phyloP scores from a whole-genome alignment of 2,797 vertebrate species.

The Manis pentadactyla region DNA sequence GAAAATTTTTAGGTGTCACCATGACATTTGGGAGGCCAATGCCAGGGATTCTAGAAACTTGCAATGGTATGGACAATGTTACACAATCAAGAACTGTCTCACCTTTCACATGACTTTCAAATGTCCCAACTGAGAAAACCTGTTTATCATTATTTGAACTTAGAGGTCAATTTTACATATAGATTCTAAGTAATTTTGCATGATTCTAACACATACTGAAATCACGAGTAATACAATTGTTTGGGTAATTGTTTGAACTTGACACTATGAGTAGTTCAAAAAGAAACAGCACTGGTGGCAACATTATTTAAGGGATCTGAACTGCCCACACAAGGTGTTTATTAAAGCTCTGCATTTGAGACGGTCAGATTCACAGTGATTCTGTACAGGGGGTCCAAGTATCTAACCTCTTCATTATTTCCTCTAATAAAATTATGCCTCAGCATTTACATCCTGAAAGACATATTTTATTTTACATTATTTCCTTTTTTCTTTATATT shows the following conservation, averaged over 20 bases:
- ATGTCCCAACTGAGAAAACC: not conserved
- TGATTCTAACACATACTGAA: not conserved
- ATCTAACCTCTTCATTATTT: not conserved
- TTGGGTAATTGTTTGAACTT: not conserved
- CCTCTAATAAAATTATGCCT: not conserved
- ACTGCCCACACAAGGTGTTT: not conserved
- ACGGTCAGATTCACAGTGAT: not conserved
- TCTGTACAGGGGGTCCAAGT: not conserved
- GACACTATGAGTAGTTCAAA: not conserved
- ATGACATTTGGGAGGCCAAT: not conserved
- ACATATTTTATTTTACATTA: not conserved
- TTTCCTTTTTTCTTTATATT: slow-evolving; percentile 15
- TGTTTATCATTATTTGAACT: not conserved
- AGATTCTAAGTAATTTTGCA: not conserved
- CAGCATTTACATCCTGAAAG: not conserved
- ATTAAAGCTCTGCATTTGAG: not conserved
- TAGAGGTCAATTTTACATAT: slow-evolving; percentile 23
- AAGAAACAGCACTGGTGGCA: not conserved
- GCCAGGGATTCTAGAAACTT: not conserved
- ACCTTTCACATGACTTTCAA: not conserved
- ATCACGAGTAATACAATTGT: not conserved
- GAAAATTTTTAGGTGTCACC: not conserved
- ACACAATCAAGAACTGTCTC: not conserved
- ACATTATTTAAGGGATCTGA: not conserved
- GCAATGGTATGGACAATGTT: not conserved